Evolutionary conservation across 37 sponge, comb jelly and placozoan species (phyloP), one percentile per base, ranked within the genome.

Genomic region (Chondrosia reniformis): DNA sequence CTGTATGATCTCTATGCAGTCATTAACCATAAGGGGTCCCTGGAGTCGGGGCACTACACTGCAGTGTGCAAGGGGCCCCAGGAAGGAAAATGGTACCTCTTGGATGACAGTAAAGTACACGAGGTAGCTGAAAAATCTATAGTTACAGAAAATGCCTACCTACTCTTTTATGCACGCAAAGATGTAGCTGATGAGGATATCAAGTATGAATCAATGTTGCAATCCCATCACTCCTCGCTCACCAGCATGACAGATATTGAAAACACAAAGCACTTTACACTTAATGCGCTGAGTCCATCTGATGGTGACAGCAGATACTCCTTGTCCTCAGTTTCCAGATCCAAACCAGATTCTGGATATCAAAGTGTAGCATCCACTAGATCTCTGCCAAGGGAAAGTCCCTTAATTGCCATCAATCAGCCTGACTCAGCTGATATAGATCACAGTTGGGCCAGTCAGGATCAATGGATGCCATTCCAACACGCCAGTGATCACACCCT

Each of bases 31-130:
- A 42, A 58, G 13, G 97, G 97, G 0, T 80, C 63, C 62, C 81
- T 96, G 91, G 86, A 31, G 33, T 46, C 84, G 4, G 97, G 97
- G 0, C 97, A 96, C 86, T 96, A 96, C 78, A 93, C 86, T 10
- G 91, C 97, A 27, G 83, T 57, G 56, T 96, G 97, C 52, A 63
- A 62, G 45, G 90, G 85, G 39, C 91, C 91, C 1, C 73, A 67
- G 17, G 81, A n/a, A 2, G 67, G 78, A 0, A 43, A 76, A 30
- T 96, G 97, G 97, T 89, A 90, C 75, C 33, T 34, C 24, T 87
- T 73, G 45, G 95, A 96, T 76, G 97, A 96, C 63, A 76, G 43
- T n/a, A 38, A 33, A 0, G 91, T 96, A 25, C 75, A 87, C 22
- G 75, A 81, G 34, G 56, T 93, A 3, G 34, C 41, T 12, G 82